Conservation (phyloP, 1,140 invertebrate species). For the Atta cephalotes region DNA sequence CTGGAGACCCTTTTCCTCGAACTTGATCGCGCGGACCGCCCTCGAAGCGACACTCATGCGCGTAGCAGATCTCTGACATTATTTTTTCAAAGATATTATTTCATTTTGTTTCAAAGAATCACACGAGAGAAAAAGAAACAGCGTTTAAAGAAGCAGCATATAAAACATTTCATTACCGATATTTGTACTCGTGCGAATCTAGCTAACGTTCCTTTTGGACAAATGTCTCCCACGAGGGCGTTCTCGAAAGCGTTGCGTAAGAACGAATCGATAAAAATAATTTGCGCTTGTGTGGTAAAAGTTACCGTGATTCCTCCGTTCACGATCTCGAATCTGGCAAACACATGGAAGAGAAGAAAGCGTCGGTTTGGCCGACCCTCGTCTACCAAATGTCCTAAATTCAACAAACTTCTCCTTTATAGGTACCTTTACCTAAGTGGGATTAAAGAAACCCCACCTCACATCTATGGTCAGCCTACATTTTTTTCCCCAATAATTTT, state of each 20-base stretch:
- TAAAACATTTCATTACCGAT: neutral
- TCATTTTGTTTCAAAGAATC: neutral
- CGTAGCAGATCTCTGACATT: neutral
- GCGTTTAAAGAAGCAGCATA: neutral
- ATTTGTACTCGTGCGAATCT: neutral
- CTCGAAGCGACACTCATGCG: conserved; percentile 63
- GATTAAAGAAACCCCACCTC: too few relatives aligned
- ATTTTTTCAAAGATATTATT: conserved; percentile 10
- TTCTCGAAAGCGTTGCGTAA: conserved; percentile 53
- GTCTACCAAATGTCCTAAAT: conserved; percentile 19
- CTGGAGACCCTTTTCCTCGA: conserved; percentile 76
- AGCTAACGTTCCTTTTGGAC: conserved; percentile 26
- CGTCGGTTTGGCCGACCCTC: neutral
- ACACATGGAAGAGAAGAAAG: conserved; percentile 65
- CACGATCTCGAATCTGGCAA: conserved; percentile 70
- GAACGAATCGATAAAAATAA: conserved; percentile 75
- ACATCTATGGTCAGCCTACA: too few relatives aligned
- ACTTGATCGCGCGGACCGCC: conserved; percentile 74
- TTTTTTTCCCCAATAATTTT: neutral
- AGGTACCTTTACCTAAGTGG: conserved; percentile 4
- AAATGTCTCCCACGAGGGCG: conserved; percentile 64
- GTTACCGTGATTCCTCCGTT: conserved; percentile 6
- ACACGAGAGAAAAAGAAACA: neutral
- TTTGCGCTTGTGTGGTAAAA: conserved; percentile 54
- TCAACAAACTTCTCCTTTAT: neutral